phyloP scores from a whole-genome alignment of 2,113 vertebrate species.

The Equus quagga region DNA sequence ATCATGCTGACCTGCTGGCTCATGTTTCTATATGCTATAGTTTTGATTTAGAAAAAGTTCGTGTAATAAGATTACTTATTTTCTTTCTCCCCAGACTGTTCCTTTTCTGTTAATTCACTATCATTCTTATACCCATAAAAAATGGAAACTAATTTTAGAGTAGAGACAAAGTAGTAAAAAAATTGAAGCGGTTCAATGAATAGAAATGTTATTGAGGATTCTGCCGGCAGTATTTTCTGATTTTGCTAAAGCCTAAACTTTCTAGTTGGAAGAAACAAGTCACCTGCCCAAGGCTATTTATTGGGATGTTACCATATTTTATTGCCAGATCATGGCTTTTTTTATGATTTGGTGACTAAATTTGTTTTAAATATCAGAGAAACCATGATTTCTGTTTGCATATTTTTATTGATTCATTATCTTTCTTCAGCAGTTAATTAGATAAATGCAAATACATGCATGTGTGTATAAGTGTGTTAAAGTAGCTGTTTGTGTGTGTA shows the following conservation, averaged over 20 bases:
- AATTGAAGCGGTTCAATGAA: neutral
- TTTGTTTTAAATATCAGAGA: conserved; percentile 29
- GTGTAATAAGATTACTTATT: neutral
- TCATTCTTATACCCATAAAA: neutral
- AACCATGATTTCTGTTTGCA: neutral
- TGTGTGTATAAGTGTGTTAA: neutral
- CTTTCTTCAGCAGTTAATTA: neutral
- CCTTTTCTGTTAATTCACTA: neutral
- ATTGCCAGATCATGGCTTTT: neutral
- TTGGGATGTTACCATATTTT: neutral
- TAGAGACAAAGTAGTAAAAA: neutral
- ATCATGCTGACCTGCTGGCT: neutral
- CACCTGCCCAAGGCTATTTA: neutral
- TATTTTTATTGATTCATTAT: neutral
- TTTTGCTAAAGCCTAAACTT: conserved; percentile 34
- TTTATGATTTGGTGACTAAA: neutral
- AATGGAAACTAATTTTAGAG: neutral
- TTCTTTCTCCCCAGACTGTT: neutral
- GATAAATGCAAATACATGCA: neutral
- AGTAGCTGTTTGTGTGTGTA: neutral
- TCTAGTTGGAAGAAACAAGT: neutral
- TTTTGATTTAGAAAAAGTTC: neutral
- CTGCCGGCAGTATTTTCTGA: neutral
- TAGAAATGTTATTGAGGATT: conserved; percentile 16
- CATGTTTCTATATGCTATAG: neutral